Percentiles rank a stretch among this genome's conserved stretches.
Conservation (phyloP, 2,113 vertebrate genomes). For the Myocastor coypus region DNA sequence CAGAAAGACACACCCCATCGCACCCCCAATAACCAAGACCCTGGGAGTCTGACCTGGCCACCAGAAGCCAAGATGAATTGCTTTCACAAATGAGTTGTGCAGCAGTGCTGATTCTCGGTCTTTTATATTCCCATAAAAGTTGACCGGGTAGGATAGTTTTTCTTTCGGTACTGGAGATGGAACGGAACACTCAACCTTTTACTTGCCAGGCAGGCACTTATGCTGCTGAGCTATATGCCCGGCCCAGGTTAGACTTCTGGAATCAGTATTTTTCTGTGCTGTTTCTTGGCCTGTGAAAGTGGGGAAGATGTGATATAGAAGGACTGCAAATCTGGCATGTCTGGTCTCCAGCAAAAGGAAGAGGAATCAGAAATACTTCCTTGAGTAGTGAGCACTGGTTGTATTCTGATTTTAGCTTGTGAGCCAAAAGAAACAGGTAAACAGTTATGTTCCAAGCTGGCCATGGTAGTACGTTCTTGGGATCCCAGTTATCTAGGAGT, state of each 20-base stretch:
- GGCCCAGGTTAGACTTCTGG: not conserved
- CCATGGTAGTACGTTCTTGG: not conserved
- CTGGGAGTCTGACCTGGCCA: not conserved
- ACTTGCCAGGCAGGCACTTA: no score
- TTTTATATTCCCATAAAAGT: not conserved
- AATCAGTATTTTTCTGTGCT: not conserved
- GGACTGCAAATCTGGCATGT: not conserved
- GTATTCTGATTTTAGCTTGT: slow-evolving; percentile 1
- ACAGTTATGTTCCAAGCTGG: not conserved
- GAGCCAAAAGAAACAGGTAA: not conserved
- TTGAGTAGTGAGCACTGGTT: not conserved
- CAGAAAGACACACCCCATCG: not conserved
- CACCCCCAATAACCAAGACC: not conserved
- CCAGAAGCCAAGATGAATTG: not conserved
- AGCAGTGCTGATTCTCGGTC: not conserved
- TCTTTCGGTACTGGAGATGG: no score
- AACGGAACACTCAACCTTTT: no score
- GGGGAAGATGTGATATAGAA: not conserved
- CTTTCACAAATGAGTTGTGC: not conserved
- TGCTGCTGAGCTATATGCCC: no score
- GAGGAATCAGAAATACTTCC: not conserved
- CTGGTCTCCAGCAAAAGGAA: not conserved
- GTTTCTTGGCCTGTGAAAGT: not conserved
- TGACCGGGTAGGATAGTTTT: not conserved
- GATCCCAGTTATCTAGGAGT: not conserved